These are phyloP conservation scores for Helicolenus hilgendorfi DNA, from an alignment of 2,797 vertebrate species.

Conservation along the genomic window DNA sequence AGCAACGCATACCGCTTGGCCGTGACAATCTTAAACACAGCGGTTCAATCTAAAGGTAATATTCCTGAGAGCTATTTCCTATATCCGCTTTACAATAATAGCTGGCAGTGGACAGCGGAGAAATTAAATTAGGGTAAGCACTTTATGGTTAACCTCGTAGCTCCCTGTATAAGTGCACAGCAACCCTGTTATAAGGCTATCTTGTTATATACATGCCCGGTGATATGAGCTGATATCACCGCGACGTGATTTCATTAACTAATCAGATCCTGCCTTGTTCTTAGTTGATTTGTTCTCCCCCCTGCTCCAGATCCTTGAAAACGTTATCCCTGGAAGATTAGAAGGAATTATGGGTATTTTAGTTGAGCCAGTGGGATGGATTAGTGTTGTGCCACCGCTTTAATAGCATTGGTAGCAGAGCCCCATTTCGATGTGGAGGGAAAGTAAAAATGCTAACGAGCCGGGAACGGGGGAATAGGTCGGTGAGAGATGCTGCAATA, in stretches of 20 bases:
- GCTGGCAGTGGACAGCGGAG: conserved; percentile 73
- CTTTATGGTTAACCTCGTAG: conserved; percentile 71
- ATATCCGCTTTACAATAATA: conserved; percentile 58
- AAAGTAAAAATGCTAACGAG: conserved; percentile 77
- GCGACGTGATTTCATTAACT: conserved; percentile 78
- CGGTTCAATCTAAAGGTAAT: conserved; percentile 69
- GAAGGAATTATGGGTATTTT: conserved; percentile 85
- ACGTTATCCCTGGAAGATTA: conserved; percentile 86
- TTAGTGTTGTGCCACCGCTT: conserved; percentile 78
- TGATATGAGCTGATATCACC: conserved; percentile 55
- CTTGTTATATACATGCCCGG: conserved; percentile 49
- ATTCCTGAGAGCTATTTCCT: conserved; percentile 68
- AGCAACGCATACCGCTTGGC: conserved; percentile 43
- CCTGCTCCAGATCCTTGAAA: conserved; percentile 79
- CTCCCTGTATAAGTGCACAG: conserved; percentile 60
- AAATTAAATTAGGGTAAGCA: conserved; percentile 80
- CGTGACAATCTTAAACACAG: conserved; percentile 62
- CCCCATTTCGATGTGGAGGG: conserved; percentile 61
- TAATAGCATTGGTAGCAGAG: conserved; percentile 74
- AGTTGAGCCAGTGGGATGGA: conserved; percentile 83
- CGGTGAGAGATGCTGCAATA: conserved; percentile 72
- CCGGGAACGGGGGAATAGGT: conserved; percentile 63
- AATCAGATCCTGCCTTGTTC: conserved; percentile 80
- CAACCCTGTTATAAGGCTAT: conserved; percentile 61
- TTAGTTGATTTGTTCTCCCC: conserved; percentile 82